phyloP scores from a whole-genome alignment of 2,113 vertebrate genomes.

The Saguinus midas region DNA sequence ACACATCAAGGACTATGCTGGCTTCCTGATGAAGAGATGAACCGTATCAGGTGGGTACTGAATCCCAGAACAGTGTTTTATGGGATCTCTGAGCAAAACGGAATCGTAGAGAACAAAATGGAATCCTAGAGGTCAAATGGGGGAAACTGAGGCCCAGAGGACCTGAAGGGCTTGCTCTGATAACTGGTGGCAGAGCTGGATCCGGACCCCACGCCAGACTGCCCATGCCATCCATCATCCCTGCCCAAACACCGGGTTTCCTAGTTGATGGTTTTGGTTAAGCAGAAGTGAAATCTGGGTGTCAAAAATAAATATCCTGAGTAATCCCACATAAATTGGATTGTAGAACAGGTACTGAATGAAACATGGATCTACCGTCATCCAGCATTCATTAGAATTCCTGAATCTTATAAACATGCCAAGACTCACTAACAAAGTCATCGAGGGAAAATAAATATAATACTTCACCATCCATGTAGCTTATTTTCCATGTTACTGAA shows the following conservation, averaged over 20 bases:
- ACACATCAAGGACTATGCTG: too few species aligned
- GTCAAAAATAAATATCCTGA: not conserved
- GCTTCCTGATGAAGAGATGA: not conserved
- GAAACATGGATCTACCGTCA: not conserved
- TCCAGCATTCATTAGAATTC: not conserved
- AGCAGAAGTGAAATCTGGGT: not conserved
- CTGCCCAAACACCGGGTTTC: not conserved
- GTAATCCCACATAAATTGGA: not conserved
- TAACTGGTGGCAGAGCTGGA: not conserved
- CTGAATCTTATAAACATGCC: not conserved
- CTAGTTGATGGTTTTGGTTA: not conserved
- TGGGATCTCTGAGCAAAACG: not conserved
- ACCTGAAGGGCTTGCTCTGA: not conserved
- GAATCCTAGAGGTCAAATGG: not conserved
- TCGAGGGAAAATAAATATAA: not conserved
- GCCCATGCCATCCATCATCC: not conserved
- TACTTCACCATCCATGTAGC: not conserved
- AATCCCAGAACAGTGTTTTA: not conserved
- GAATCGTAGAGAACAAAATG: not conserved
- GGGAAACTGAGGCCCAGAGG: not conserved
- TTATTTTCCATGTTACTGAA: not conserved
- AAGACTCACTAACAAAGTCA: not conserved
- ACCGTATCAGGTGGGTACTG: too few species aligned
- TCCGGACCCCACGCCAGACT: not conserved
- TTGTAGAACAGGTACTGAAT: not conserved